Evolutionary conservation across 2,888 invertebrate species (phyloP).

Genomic region (Phrixothrix hirtus): DNA sequence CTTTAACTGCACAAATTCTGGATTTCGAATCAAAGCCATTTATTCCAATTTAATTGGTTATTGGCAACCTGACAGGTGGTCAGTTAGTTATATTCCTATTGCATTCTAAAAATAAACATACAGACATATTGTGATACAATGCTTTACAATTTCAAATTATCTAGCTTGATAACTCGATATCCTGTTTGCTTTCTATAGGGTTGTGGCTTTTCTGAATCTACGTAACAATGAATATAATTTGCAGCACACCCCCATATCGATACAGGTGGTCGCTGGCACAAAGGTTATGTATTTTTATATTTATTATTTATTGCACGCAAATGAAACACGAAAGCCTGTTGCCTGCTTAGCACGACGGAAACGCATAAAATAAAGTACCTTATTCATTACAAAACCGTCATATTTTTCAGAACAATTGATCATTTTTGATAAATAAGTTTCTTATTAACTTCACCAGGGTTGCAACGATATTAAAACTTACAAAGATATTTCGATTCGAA

Average conservation of each 20-base stretch:
- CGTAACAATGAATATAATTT: background rate
- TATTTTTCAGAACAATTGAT: too few species aligned
- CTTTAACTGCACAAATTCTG: background rate
- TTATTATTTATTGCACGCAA: conserved; percentile 24
- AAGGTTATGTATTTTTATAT: conserved; percentile 24
- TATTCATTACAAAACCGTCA: too few species aligned
- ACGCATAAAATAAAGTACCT: conserved; percentile 9
- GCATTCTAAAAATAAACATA: conserved; percentile 4
- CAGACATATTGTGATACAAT: conserved; percentile 1
- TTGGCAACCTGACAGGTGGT: conserved; percentile 8
- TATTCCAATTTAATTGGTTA: conserved; percentile 5
- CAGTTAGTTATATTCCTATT: conserved; percentile 6
- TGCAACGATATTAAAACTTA: too few species aligned
- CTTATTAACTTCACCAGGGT: too few species aligned
- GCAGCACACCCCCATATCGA: conserved; percentile 3
- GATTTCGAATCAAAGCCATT: background rate
- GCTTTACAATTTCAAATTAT: background rate
- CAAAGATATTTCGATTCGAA: too few species aligned
- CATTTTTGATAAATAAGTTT: too few species aligned
- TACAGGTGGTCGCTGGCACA: conserved; percentile 27
- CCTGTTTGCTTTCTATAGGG: background rate
- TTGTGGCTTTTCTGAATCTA: background rate
- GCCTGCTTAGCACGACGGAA: conserved; percentile 11
- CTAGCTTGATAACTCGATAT: conserved; percentile 4
- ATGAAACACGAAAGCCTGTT: conserved; percentile 25